Conservation (phyloP, 2,797 vertebrate species). For the Anguilla marmorata region DNA sequence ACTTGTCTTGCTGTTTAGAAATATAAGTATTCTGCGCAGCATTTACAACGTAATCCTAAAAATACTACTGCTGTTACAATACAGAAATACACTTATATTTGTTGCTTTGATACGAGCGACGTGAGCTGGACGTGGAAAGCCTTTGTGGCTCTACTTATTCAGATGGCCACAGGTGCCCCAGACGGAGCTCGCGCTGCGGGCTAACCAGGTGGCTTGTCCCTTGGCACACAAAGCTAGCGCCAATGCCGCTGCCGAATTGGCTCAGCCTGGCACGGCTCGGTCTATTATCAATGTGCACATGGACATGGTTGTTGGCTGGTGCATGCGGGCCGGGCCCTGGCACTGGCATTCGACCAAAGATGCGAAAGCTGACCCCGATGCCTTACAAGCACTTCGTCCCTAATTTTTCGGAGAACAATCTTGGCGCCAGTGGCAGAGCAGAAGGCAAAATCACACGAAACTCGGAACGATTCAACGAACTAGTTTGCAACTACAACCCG, state of each 20-base stretch:
- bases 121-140: slow-evolving; percentile 39
- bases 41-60: background rate
- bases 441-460: slow-evolving; percentile 88
- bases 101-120: slow-evolving; percentile 8
- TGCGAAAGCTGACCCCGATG: slow-evolving; percentile 85
- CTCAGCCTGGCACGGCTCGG: slow-evolving; percentile 65
- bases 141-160: slow-evolving; percentile 43
- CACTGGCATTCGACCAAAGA: slow-evolving; percentile 75
- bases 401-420: slow-evolving; percentile 89
- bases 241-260: slow-evolving; percentile 75
- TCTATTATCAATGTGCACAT: slow-evolving; percentile 75
- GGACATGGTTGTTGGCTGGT: slow-evolving; percentile 69
- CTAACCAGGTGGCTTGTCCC: slow-evolving; percentile 60
- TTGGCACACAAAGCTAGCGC: slow-evolving; percentile 58
- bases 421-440: slow-evolving; percentile 90
- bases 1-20: slow-evolving; percentile 8
- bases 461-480: slow-evolving; percentile 88
- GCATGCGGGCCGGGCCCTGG: slow-evolving; percentile 90
- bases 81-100: background rate
- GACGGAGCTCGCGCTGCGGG: slow-evolving; percentile 54
- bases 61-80: background rate
- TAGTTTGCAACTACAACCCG: slow-evolving; percentile 96
- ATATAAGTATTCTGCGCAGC: background rate
- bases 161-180: slow-evolving; percentile 62
- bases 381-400: slow-evolving; percentile 93